Conservation (phyloP, 2,888 invertebrate species). For the Pristionchus arcanus region DNA sequence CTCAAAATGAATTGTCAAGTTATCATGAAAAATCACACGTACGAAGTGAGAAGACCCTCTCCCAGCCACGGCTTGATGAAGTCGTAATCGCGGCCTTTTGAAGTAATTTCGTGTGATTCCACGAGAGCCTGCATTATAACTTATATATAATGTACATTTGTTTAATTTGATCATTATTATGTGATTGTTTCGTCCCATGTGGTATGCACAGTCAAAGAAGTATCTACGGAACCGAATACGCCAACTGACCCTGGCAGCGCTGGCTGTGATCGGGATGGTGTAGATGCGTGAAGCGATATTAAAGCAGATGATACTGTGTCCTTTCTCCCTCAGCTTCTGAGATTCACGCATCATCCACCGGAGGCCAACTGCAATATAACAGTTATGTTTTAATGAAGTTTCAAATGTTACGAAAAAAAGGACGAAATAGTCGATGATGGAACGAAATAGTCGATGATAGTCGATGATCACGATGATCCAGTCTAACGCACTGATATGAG, state of each 20-base stretch:
- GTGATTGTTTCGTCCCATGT: too few relatives aligned
- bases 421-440: too few relatives aligned
- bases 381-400: not conserved
- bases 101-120: constrained; percentile 71
- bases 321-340: constrained; percentile 41
- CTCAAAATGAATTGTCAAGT: too few relatives aligned
- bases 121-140: constrained; percentile 41
- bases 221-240: constrained; percentile 27
- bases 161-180: not conserved
- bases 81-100: constrained; percentile 80
- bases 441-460: too few relatives aligned
- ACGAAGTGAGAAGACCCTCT: constrained; percentile 80
- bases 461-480: too few relatives aligned
- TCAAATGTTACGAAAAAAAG: too few relatives aligned
- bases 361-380: not conserved
- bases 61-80: constrained; percentile 81
- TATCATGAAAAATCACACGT: not conserved
- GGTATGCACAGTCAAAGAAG: not conserved
- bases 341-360: constrained; percentile 24
- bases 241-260: constrained; percentile 47
- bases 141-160: not conserved
- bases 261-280: constrained; percentile 56
- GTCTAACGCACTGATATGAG: too few relatives aligned
- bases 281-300: constrained; percentile 55
- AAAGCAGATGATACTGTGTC: constrained; percentile 49